These are phyloP conservation scores for Hypanus sabinus DNA, from an alignment of 2,113 vertebrate genomes.

Conservation along the genomic window DNA sequence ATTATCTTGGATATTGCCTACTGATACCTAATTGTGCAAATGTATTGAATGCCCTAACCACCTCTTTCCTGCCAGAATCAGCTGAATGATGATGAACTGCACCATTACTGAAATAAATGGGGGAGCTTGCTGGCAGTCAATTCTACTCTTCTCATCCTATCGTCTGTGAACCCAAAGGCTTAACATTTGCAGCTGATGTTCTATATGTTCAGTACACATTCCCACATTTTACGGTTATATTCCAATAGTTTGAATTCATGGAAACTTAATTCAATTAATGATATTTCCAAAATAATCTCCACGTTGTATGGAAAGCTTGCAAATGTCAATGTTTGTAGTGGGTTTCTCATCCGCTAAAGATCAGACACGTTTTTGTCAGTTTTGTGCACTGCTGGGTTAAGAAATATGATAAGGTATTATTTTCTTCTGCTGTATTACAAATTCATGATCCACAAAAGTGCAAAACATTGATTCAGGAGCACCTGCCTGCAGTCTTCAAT, in stretches of 20 bases:
- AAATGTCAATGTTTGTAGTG: background rate
- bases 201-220: background rate
- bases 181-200: background rate
- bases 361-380: background rate
- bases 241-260: background rate
- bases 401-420: background rate
- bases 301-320: background rate
- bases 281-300: background rate
- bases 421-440: background rate
- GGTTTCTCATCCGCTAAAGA: background rate
- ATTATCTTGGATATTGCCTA: conserved; percentile 23
- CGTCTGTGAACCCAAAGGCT: background rate
- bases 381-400: background rate
- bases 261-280: background rate
- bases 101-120: background rate
- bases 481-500: background rate
- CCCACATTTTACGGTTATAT: background rate
- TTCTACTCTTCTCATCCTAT: background rate
- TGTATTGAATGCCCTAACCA: background rate
- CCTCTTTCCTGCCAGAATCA: background rate
- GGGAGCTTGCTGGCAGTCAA: background rate
- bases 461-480: background rate
- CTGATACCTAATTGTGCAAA: background rate
- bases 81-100: background rate
- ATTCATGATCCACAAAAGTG: background rate